Conservation (phyloP, 2,888 invertebrate species). For the Pachliopta kotzebuea region DNA sequence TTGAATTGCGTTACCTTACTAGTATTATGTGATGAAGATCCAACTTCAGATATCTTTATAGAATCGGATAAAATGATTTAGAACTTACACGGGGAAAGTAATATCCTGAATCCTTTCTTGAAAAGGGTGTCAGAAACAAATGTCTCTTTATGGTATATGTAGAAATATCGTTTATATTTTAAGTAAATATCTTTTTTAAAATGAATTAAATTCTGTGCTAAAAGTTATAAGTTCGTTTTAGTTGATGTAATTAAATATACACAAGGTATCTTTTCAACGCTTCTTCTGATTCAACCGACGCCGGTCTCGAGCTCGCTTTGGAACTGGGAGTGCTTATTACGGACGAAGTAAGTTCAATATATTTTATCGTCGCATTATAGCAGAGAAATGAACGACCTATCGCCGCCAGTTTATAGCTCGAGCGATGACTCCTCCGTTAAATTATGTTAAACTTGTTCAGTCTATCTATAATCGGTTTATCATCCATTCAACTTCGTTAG, state of each 20-base stretch:
- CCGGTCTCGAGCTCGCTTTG: constrained; percentile 48
- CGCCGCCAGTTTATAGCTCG: constrained; percentile 54
- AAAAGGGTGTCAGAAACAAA: constrained; percentile 2
- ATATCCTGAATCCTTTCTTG: constrained; percentile 45
- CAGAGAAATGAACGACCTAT: constrained; percentile 61
- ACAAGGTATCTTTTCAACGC: constrained; percentile 39
- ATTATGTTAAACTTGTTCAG: constrained; percentile 70
- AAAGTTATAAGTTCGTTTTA: background rate
- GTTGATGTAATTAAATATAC: constrained; percentile 9
- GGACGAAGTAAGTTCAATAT: constrained; percentile 72
- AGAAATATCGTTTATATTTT: background rate
- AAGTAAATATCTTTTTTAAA: constrained; percentile 22
- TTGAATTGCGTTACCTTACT: background rate
- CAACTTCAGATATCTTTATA: constrained; percentile 42
- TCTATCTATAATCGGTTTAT: constrained; percentile 57
- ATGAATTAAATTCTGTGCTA: background rate
- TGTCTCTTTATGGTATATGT: background rate
- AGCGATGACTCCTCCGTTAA: constrained; percentile 66
- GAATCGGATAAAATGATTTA: constrained; percentile 7
- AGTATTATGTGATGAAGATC: background rate
- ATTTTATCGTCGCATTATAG: constrained; percentile 73
- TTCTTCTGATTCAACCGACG: constrained; percentile 52
- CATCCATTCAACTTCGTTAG: constrained; percentile 31
- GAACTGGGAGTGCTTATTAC: constrained; percentile 63
- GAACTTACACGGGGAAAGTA: constrained; percentile 44